These are phyloP conservation scores for Lycia hirtaria DNA, from an alignment of 2,888 invertebrate species.

Conservation along the genomic window DNA sequence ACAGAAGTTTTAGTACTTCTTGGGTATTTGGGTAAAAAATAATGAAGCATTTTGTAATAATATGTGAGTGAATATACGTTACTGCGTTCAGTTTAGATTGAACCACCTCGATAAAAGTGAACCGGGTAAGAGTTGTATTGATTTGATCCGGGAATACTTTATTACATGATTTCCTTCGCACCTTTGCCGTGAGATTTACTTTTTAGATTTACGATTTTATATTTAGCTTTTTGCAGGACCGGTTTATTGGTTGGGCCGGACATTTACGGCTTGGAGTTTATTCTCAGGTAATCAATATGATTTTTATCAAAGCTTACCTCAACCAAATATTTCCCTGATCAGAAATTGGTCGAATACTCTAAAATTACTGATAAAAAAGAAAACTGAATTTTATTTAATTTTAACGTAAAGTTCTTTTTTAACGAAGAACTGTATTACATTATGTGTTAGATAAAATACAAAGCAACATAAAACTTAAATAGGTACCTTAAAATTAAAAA, in stretches of 20 bases:
- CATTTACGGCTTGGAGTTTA: background rate
- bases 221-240: background rate
- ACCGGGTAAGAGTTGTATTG: conserved; percentile 26
- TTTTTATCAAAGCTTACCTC: no score
- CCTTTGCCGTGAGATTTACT: conserved; percentile 22
- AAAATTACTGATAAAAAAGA: no score
- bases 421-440: no score
- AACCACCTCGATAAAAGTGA: conserved; percentile 26
- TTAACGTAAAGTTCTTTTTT: no score
- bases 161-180: conserved; percentile 29
- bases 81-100: conserved; percentile 6
- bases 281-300: background rate
- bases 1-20: no score
- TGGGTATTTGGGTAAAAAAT: no score
- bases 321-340: no score
- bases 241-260: background rate
- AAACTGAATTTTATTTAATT: no score
- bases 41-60: background rate
- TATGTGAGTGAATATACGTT: background rate
- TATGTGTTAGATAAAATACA: no score
- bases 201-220: conserved; percentile 17
- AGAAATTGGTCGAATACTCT: no score
- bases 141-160: conserved; percentile 26
- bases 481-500: no score
- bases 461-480: no score